Evolutionary conservation across 2,113 vertebrate species (phyloP).

Genomic region (Erpornis zantholeuca): DNA sequence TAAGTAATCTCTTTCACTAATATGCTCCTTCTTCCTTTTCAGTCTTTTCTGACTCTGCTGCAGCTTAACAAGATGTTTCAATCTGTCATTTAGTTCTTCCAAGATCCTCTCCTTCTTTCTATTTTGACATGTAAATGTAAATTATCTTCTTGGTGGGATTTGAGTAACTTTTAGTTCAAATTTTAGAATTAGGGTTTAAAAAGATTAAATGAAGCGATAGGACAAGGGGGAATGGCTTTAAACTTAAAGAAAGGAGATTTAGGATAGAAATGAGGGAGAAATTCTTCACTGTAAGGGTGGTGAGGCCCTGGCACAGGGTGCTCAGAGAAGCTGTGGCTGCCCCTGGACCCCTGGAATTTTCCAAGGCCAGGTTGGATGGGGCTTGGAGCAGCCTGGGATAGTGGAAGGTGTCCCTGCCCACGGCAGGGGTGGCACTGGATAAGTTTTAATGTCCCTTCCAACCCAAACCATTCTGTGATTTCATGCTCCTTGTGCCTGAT

Average conservation of each 20-base stretch:
- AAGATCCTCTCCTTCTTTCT: neutral
- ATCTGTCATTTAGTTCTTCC: neutral
- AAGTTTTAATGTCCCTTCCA: neutral
- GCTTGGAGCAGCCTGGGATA: fast-evolving
- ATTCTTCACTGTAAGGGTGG: neutral
- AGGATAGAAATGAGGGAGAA: neutral
- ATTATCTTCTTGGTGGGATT: neutral
- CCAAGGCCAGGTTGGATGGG: neutral
- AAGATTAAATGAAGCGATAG: fast-evolving
- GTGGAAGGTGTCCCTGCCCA: neutral
- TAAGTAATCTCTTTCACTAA: neutral
- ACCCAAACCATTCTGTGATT: neutral
- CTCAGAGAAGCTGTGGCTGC: neutral
- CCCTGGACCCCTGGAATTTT: neutral
- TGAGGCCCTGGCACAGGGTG: fast-evolving
- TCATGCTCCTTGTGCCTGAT: neutral
- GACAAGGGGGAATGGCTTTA: neutral
- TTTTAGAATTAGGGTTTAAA: neutral
- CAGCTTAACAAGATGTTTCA: neutral
- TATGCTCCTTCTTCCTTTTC: neutral
- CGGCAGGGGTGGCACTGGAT: fast-evolving
- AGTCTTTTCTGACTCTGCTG: neutral
- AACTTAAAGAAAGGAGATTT: neutral
- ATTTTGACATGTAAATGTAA: neutral
- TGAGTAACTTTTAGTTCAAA: neutral